Evolutionary conservation across 2,797 vertebrate genomes (phyloP).

Genomic region (Pseudocheirus occidentalis): DNA sequence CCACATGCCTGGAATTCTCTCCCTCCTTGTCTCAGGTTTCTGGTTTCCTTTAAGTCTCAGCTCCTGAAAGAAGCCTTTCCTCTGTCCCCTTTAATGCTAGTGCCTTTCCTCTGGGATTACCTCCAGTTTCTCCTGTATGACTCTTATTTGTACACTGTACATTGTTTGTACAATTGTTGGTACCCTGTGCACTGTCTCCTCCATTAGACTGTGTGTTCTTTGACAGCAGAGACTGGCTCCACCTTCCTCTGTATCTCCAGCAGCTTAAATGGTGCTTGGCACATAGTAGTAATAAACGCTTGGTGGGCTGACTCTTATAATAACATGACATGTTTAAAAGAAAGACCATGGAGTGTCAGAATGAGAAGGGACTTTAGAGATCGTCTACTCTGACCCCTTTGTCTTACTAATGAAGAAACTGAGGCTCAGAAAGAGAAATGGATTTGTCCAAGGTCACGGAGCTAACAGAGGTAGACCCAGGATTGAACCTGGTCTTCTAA

Average conservation of each 20-base stretch:
- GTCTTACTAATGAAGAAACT: not conserved
- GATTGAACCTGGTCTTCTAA: not conserved
- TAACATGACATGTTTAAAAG: not conserved
- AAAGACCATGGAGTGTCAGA: not conserved
- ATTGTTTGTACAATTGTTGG: not conserved
- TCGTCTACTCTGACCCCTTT: not conserved
- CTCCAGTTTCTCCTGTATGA: not conserved
- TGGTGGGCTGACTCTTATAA: not conserved
- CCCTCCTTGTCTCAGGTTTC: not conserved
- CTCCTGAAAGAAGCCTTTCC: not conserved
- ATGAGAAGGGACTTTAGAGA: not conserved
- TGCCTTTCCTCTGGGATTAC: not conserved
- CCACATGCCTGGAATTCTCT: not conserved
- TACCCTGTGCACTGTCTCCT: not conserved
- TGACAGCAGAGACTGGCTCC: not conserved
- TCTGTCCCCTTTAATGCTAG: not conserved
- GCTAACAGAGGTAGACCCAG: not conserved
- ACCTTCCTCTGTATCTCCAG: not conserved
- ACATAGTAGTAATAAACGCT: not conserved
- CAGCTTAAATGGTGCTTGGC: not conserved
- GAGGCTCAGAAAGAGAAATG: not conserved
- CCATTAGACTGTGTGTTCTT: not conserved
- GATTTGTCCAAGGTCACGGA: not conserved
- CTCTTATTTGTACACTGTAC: not conserved
- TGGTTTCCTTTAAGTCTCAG: not conserved